Conservation (phyloP, 2,113 vertebrate genomes). For the Bubo blakistoni region DNA sequence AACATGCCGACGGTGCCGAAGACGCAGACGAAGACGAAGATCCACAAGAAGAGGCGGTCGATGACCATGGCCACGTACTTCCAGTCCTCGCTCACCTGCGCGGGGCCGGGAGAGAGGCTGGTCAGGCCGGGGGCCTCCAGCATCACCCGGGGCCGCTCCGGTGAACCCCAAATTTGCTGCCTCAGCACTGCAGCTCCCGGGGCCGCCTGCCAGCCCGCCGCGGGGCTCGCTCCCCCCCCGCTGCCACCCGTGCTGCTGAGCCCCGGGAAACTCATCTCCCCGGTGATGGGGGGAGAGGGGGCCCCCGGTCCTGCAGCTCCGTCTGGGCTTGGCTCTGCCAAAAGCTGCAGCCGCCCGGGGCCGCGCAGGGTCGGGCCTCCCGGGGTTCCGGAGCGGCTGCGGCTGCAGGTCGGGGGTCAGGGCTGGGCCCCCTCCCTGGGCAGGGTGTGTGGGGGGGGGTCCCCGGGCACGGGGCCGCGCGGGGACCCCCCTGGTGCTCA, state of each 20-base stretch:
- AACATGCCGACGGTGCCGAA: slow-evolving; percentile 95
- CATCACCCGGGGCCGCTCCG: background rate
- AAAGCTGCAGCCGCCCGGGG: background rate
- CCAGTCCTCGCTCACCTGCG: slow-evolving; percentile 96
- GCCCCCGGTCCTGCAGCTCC: background rate
- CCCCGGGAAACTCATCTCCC: background rate
- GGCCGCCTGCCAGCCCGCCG: background rate
- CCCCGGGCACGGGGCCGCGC: accelerated
- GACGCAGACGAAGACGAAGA: slow-evolving; percentile 94
- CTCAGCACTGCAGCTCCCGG: background rate
- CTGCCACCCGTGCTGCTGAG: background rate
- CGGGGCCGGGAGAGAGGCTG: accelerated
- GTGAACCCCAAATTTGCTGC: background rate
- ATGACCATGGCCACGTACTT: slow-evolving; percentile 98
- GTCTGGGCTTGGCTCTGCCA: accelerated
- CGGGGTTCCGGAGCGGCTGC: background rate
- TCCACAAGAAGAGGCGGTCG: slow-evolving; percentile 95
- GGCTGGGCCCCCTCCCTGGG: background rate
- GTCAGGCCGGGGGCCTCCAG: background rate
- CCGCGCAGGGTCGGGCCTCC: background rate
- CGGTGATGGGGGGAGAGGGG: background rate
- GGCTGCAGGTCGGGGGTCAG: no score
- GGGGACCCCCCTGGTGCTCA: no score
- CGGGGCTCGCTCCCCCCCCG: background rate
- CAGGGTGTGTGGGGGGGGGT: background rate